Conservation (phyloP, 2,888 invertebrate genomes). For the Fragum fragum region DNA sequence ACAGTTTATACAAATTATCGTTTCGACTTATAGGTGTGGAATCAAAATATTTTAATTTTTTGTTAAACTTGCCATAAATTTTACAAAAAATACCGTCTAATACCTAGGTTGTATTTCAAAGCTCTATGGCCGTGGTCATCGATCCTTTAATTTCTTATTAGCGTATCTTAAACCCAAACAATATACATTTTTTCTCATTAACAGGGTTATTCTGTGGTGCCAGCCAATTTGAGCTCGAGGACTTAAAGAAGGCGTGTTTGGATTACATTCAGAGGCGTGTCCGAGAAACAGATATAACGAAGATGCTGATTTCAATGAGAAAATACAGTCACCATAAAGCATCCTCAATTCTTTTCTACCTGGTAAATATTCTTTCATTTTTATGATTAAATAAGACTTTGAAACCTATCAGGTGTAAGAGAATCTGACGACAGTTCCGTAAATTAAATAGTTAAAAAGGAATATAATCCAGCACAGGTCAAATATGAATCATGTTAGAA, state of each 20-base stretch:
- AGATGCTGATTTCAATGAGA: not conserved
- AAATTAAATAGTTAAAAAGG: not conserved
- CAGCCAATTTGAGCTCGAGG: not conserved
- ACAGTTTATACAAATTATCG: too few species aligned
- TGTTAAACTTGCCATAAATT: too few species aligned
- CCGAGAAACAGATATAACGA: not conserved
- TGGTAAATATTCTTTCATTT: not conserved
- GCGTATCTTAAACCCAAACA: too few species aligned
- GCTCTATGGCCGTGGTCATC: too few species aligned
- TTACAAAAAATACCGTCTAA: too few species aligned
- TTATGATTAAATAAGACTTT: not conserved
- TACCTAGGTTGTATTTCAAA: too few species aligned
- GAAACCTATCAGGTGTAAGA: too few species aligned
- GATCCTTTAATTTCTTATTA: too few species aligned
- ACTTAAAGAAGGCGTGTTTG: not conserved
- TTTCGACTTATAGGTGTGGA: too few species aligned
- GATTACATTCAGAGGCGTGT: not conserved
- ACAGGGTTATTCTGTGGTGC: constrained; percentile 4
- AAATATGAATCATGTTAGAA: too few species aligned
- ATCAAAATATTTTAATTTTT: too few species aligned
- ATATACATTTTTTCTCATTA: too few species aligned
- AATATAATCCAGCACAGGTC: not conserved
- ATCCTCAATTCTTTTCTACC: not conserved
- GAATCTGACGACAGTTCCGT: not conserved
- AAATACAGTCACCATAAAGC: constrained; percentile 16